These are phyloP conservation scores for Aphelenchoides bicaudatus DNA, from an alignment of 2,888 invertebrate genomes.

Conservation along the genomic window DNA sequence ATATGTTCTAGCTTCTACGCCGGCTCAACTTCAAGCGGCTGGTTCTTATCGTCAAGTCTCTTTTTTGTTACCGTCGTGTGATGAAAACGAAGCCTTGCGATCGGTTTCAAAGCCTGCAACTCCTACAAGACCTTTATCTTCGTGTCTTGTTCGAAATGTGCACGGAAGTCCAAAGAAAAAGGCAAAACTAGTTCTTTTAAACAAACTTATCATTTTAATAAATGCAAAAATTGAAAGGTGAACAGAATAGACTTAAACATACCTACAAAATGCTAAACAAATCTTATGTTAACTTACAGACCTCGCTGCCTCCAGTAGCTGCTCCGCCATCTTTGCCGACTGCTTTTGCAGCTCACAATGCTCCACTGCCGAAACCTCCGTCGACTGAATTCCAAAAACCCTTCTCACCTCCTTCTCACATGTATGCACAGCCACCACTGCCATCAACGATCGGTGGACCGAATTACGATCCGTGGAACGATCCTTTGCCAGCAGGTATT, in stretches of 20 bases:
- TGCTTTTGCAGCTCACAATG: background rate
- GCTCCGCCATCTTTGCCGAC: constrained; percentile 66
- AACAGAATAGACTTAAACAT: too few species aligned
- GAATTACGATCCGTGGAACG: constrained; percentile 34
- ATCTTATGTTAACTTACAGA: background rate
- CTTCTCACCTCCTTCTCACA: too few species aligned
- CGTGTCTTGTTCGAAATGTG: background rate
- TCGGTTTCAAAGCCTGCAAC: background rate
- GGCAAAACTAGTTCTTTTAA: background rate
- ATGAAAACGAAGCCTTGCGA: background rate
- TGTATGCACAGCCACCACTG: constrained; percentile 52
- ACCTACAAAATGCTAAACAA: constrained; percentile 18
- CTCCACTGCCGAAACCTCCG: constrained; percentile 1
- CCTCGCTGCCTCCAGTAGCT: constrained; percentile 60
- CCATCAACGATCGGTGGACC: constrained; percentile 67
- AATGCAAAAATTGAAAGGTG: too few species aligned
- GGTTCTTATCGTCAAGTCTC: constrained; percentile 20
- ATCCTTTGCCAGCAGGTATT: constrained; percentile 24
- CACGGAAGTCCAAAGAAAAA: constrained; percentile 5
- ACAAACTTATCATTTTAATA: too few species aligned
- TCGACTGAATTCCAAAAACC: background rate
- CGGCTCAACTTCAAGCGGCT: background rate
- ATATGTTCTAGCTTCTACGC: constrained; percentile 26
- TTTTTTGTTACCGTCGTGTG: background rate
- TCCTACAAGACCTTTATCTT: background rate